Conservation (phyloP, 2,113 vertebrate genomes). For the Orientallactaga bullata region DNA sequence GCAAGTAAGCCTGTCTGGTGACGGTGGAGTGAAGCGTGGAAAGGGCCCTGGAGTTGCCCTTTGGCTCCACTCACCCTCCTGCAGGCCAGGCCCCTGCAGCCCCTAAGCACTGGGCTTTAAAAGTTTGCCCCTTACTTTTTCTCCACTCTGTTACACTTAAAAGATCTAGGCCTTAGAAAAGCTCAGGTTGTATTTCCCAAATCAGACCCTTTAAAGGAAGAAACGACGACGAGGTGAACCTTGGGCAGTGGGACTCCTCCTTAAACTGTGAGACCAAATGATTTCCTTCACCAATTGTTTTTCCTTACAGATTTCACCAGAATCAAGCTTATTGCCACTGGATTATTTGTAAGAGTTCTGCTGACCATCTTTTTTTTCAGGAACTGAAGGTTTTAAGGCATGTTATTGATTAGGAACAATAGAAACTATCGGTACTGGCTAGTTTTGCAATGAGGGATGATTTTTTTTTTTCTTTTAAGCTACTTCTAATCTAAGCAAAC, state of each 20-base stretch:
- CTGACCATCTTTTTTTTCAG: constrained; percentile 71
- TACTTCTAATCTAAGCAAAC: constrained; percentile 51
- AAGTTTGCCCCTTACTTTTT: not conserved
- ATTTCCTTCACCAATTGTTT: constrained; percentile 45
- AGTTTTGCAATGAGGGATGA: constrained; percentile 37
- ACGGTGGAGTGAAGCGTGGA: not conserved
- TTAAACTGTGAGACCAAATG: constrained; percentile 62
- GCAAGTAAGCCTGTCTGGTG: not conserved
- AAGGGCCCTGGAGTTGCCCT: not conserved
- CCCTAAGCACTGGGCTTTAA: rapidly evolving
- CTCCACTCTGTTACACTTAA: not conserved
- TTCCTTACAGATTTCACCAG: constrained; percentile 78
- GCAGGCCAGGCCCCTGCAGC: not conserved
- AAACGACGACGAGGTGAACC: not conserved
- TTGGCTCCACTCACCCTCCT: not conserved
- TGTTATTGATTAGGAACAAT: constrained; percentile 60
- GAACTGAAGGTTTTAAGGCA: constrained; percentile 74
- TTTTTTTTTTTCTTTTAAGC: constrained; percentile 46
- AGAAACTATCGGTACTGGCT: constrained; percentile 43
- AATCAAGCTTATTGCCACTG: constrained; percentile 72
- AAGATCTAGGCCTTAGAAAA: constrained; percentile 57
- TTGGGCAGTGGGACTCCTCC: constrained; percentile 58
- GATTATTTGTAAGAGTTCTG: constrained; percentile 68
- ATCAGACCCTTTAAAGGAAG: constrained; percentile 24
- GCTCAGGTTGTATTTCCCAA: constrained; percentile 47